Evolutionary conservation across 1,140 invertebrate genomes (phyloP).

Genomic region (Philopotamus ludificatus): DNA sequence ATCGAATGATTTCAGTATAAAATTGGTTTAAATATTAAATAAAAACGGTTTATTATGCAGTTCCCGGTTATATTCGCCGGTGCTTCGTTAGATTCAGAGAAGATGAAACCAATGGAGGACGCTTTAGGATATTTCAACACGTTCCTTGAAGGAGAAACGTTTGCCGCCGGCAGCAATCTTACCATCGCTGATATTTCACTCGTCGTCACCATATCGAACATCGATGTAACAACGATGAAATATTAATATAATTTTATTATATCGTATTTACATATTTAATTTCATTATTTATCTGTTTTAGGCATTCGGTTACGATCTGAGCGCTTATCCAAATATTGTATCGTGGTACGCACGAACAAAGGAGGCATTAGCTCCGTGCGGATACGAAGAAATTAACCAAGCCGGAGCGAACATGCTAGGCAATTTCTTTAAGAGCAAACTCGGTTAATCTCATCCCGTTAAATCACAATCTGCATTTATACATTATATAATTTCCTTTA

Average conservation of each 20-base stretch:
- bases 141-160: constrained; percentile 63
- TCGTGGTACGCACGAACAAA: constrained; percentile 71
- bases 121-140: constrained; percentile 65
- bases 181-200: constrained; percentile 73
- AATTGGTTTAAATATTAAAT: no score
- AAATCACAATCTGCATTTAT: neutral
- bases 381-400: constrained; percentile 68
- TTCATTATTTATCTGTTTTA: no score
- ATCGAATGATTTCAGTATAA: neutral
- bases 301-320: constrained; percentile 65
- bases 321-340: constrained; percentile 64
- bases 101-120: constrained; percentile 61
- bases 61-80: constrained; percentile 47
- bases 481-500: neutral
- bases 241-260: no score
- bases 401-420: constrained; percentile 51
- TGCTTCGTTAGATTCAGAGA: constrained; percentile 56
- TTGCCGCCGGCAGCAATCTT: constrained; percentile 66
- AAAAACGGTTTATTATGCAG: constrained; percentile 42
- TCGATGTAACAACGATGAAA: constrained; percentile 52
- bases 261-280: no score
- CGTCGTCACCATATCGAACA: constrained; percentile 59
- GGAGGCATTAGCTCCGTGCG: constrained; percentile 61
- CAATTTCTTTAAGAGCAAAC: constrained; percentile 45
- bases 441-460: neutral